Base-by-base conservation (phyloP, 1,140 invertebrate species). In the Hycleus cichorii region DNA sequence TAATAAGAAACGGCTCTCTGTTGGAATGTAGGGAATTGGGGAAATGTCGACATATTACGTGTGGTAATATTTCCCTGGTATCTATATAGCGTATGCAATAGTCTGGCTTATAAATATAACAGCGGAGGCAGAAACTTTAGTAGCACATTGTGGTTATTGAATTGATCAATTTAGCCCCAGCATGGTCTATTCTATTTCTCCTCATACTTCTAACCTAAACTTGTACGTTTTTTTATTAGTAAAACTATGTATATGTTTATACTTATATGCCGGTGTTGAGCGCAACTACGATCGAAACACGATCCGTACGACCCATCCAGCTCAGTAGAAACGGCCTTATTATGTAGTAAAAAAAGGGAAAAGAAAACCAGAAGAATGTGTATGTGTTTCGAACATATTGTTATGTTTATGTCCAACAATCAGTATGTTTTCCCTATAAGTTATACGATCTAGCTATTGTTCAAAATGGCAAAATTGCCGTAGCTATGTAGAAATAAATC, bases 121-220 rank as follows among this genome's bases (percentile, higher is more conserved):
- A 66, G 62, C 64, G 63, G 62, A 67, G 62, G 67, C 66, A 62
- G 70, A 67, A 65, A 69, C 62, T 71, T 69, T 70, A 69, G 60
- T 67, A 51, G 62, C 68, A 72, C 69, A 69, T 73, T 72, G 69
- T 60, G 71, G 71, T 73, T 73, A 73, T 73, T 72, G 70, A 73
- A 73, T 73, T 72, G 70, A 72, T 73, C 71, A 73, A 73, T 73
- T 73, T 68, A 68, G 68, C 57, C 69, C 59, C 71, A 65, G 66
- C 68, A 70, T 67, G 68, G 65, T 54, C 67, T 66, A 68, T 70
- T 68, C 61, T 62, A 60, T 63, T 63, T 42, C 40, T n/a, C 32
- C 7, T 32, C 32, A 18, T 11, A 42, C 3, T n/a, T n/a, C 45
- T 63, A 67, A 62, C 62, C 60, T 64, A 60, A 18, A 52, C 50